phyloP scores from a whole-genome alignment of 1,140 invertebrate genomes.

The Cryptotermes secundus region DNA sequence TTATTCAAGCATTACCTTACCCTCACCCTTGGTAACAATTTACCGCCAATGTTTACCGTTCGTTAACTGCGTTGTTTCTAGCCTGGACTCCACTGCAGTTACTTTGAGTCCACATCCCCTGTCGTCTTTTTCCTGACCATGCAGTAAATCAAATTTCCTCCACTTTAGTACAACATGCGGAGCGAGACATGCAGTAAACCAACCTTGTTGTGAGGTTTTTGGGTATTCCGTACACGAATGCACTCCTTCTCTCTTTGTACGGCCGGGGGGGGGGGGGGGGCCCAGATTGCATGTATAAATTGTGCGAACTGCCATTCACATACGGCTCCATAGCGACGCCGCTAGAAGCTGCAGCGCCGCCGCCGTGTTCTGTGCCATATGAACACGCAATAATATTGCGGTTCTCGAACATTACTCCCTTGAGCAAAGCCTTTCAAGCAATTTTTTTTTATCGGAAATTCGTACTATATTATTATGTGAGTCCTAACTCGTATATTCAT shows the following conservation, averaged over 20 bases:
- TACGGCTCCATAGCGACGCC: no score
- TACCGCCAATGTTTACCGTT: not conserved
- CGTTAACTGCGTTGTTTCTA: not conserved
- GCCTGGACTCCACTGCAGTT: not conserved
- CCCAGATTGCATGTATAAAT: conserved; percentile 5
- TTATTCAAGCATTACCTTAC: not conserved
- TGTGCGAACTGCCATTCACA: not conserved
- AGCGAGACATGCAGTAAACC: not conserved
- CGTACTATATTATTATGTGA: no score
- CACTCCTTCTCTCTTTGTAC: not conserved
- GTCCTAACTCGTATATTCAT: no score
- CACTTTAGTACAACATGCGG: not conserved
- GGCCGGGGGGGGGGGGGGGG: no score
- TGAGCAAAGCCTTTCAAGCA: no score
- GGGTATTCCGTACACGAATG: conserved; percentile 8
- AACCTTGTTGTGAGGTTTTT: not conserved
- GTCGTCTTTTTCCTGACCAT: not conserved
- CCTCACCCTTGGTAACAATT: not conserved
- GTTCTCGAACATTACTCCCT: no score
- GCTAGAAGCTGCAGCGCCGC: no score
- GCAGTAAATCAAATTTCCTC: not conserved
- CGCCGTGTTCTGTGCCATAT: no score
- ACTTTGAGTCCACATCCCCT: not conserved
- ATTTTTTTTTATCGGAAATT: no score
- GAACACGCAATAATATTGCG: no score